Evolutionary conservation across 2,797 vertebrate genomes (phyloP).

Genomic region (Coranthus polyacanthus): DNA sequence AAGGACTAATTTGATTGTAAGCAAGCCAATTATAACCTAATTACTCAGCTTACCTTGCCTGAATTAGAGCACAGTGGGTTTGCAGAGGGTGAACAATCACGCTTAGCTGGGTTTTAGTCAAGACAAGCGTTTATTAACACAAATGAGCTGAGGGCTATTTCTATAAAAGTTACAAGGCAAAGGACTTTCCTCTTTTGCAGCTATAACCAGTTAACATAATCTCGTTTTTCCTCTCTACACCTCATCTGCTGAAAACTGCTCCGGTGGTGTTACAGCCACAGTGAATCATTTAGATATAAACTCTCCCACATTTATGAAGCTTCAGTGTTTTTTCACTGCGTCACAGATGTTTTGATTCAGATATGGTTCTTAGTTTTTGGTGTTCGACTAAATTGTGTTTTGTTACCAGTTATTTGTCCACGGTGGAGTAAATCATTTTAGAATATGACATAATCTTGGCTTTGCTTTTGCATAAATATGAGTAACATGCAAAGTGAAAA

Average conservation of each 20-base stretch:
- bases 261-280: slow-evolving; percentile 9
- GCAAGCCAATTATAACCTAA: slow-evolving; percentile 78
- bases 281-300: too few relatives aligned
- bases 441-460: not conserved
- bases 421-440: not conserved
- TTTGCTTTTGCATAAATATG: not conserved
- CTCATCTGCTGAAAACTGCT: slow-evolving; percentile 32
- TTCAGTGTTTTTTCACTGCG: too few relatives aligned
- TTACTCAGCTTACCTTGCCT: slow-evolving; percentile 77
- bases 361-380: too few relatives aligned
- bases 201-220: slow-evolving; percentile 20
- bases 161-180: slow-evolving; percentile 33
- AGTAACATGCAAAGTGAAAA: not conserved
- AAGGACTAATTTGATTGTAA: slow-evolving; percentile 73
- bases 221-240: slow-evolving; percentile 12
- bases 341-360: too few relatives aligned
- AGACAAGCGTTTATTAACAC: slow-evolving; percentile 66
- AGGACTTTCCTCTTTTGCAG: slow-evolving; percentile 7
- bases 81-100: slow-evolving; percentile 58
- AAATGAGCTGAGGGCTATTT: slow-evolving; percentile 57
- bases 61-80: slow-evolving; percentile 67
- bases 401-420: too few relatives aligned
- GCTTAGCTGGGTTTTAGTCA: slow-evolving; percentile 67
- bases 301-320: too few relatives aligned
- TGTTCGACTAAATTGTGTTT: too few relatives aligned